Evolutionary conservation across 2,888 invertebrate genomes (phyloP).

Genomic region (Epistrophella euchroma): DNA sequence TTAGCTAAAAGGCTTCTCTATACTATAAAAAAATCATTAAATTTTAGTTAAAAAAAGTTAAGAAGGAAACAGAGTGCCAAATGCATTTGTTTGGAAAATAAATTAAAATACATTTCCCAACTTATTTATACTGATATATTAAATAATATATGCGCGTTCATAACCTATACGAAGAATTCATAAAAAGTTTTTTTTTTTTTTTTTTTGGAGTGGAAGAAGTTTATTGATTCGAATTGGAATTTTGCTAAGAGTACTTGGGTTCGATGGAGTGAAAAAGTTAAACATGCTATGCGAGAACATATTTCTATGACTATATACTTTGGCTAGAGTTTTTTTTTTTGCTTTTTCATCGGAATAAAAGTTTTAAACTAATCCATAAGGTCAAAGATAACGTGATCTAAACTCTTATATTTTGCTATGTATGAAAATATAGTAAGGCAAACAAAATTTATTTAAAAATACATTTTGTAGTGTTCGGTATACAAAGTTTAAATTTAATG

Average conservation of each 20-base stretch:
- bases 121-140: no score
- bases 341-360: not conserved
- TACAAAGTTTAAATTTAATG: constrained; percentile 6
- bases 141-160: not conserved
- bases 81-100: not conserved
- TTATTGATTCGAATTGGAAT: constrained; percentile 8
- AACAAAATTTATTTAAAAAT: constrained; percentile 7
- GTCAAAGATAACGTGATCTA: constrained; percentile 32
- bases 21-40: constrained; percentile 1
- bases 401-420: not conserved
- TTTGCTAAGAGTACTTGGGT: constrained; percentile 14
- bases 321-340: not conserved
- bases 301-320: not conserved
- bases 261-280: constrained; percentile 13
- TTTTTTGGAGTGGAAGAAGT: not conserved
- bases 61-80: not conserved
- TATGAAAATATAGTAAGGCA: not conserved
- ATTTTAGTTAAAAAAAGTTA: not conserved
- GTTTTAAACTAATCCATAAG: constrained; percentile 34
- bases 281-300: not conserved
- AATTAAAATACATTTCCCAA: constrained; percentile 8
- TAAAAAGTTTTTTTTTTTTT: not conserved
- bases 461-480: not conserved
- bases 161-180: no score
- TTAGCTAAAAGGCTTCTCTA: no score